Conservation (phyloP, 2,797 vertebrate genomes). For the Poeciliopsis paucimaculata region DNA sequence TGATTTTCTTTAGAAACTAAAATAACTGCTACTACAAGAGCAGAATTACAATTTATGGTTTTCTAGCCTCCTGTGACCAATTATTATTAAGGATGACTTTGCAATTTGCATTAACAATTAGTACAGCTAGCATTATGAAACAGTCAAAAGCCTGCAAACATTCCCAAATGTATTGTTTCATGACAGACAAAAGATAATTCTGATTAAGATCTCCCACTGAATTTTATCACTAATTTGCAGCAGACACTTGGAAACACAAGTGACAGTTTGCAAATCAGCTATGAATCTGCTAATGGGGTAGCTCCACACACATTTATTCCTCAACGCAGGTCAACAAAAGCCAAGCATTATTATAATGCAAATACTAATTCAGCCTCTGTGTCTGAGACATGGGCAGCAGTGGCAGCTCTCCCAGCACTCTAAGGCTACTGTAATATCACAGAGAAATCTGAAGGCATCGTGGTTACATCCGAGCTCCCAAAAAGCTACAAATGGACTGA, state of each 20-base stretch:
- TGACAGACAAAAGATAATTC: neutral
- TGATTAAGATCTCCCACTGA: neutral
- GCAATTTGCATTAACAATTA: neutral
- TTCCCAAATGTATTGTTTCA: neutral
- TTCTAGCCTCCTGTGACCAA: neutral
- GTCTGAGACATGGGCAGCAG: conserved; percentile 15
- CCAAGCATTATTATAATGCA: conserved; percentile 43
- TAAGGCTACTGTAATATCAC: conserved; percentile 42
- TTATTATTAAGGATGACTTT: neutral
- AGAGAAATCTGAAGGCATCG: conserved; percentile 27
- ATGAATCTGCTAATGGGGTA: conserved; percentile 20
- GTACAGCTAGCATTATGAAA: neutral
- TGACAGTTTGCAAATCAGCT: conserved; percentile 10
- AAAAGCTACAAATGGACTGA: conserved; percentile 61
- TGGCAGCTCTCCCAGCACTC: conserved; percentile 36
- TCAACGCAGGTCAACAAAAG: conserved; percentile 49
- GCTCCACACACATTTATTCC: conserved; percentile 23
- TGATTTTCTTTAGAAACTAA: neutral
- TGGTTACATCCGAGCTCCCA: conserved; percentile 31
- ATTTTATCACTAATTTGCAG: neutral
- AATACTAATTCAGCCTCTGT: conserved; percentile 29
- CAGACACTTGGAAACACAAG: conserved; percentile 18
- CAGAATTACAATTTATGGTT: neutral
- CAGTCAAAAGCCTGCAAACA: neutral
- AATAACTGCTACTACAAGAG: neutral